Base-by-base conservation (phyloP, 2,797 vertebrate genomes). In the Phoxinus dragarum region DNA sequence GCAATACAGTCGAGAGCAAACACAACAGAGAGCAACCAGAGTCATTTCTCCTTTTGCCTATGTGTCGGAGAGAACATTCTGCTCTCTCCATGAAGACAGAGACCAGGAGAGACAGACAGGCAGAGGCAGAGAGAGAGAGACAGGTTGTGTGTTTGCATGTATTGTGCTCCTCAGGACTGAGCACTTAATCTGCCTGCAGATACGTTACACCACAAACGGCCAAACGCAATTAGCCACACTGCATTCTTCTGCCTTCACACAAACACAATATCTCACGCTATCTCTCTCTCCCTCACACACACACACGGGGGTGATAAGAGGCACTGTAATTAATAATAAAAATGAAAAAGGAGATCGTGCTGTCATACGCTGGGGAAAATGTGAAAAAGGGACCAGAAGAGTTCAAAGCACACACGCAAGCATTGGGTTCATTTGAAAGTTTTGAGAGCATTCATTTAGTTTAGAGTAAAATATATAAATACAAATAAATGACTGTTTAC, bases 201-300 rank as follows among this genome's bases (percentile, higher is more conserved):
- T 75, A 79, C 85, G 74, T 72, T 86, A 86, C 87, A 85, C 81
- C 81, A 77, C 86, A 79, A 84, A 92, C 89, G 80, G 85, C 89
- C 77, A 87, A 87, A 90, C 73, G 23, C 84, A 66, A 87, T 89
- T 91, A 81, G 90, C 91, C 90, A 91, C 36, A 83, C 89, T 85
- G 91, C 89, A 92, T 94, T 94, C 91, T 89, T 90, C 75, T 84
- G 74, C 84, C 86, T 90, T 89, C 90, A 92, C 89, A 92, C 84
- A 73, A 80, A 85, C 68, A 80, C 77, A 73, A 54, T 80, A 89
- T 89, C 93, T 93, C 91, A 3, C 42, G 10, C 68, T 73, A 85
- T 85, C 67, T 80, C 56, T 66, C 76, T 85, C 76, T 52, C 75
- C 47, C 47, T 49, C 47, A 23, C 56, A 56, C 42, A 66, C 42